phyloP scores from a whole-genome alignment of 2,797 vertebrate species.

The Dipus sagitta region DNA sequence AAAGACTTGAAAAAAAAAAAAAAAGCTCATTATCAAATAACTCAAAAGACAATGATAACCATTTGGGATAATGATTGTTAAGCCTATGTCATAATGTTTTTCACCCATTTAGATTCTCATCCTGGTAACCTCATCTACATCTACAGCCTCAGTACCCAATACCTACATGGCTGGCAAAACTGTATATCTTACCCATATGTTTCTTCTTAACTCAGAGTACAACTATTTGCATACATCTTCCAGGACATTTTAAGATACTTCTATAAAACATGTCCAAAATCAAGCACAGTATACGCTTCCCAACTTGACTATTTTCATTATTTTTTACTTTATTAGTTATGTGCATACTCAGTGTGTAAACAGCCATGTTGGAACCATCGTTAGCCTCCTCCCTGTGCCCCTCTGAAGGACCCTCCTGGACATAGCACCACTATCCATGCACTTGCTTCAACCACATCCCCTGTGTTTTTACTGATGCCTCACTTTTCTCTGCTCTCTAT shows the following conservation, averaged over 20 bases:
- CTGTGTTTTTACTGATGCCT: background rate
- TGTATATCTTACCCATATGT: background rate
- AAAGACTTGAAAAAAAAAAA: too few relatives aligned
- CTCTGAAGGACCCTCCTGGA: too few relatives aligned
- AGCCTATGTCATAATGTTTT: background rate
- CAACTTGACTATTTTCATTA: background rate
- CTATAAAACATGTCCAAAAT: background rate
- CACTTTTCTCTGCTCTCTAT: background rate
- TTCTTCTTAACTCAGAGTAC: background rate
- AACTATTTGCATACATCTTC: background rate
- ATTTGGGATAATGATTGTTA: background rate
- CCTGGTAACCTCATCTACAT: background rate
- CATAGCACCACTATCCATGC: background rate
- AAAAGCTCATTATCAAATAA: too few relatives aligned
- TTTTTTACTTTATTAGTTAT: background rate
- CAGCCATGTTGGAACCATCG: too few relatives aligned
- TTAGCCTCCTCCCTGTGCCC: too few relatives aligned
- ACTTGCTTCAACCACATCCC: background rate
- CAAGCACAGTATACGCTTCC: background rate
- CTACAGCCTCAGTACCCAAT: background rate
- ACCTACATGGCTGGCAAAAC: background rate
- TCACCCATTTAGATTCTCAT: background rate
- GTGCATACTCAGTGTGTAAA: too few relatives aligned
- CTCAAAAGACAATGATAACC: too few relatives aligned
- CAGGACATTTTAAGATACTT: slow-evolving; percentile 16